A percentile compares a stretch with the other conserved stretches of the same genome.
These are phyloP conservation scores for Centropyge bicolor DNA, from an alignment of 2,797 vertebrate genomes.

Conservation along the genomic window DNA sequence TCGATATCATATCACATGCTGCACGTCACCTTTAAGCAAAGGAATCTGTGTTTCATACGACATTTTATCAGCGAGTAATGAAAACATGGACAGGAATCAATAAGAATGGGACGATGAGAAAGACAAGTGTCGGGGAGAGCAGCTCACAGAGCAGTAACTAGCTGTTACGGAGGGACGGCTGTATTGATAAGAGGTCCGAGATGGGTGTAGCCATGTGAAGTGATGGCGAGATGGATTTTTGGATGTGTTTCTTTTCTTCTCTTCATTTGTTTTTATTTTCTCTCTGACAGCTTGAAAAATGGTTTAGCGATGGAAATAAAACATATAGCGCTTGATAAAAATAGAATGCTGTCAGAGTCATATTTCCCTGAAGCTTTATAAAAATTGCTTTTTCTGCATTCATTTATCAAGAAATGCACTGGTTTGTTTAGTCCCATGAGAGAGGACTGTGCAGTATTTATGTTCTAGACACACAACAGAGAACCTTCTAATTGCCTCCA, in stretches of 20 bases:
- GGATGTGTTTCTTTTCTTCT: slow-evolving; percentile 40
- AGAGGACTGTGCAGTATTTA: slow-evolving; percentile 59
- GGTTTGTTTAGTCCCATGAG: slow-evolving; percentile 69
- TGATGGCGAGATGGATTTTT: slow-evolving; percentile 48
- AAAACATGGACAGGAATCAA: slow-evolving; percentile 60
- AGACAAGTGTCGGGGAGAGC: slow-evolving; percentile 27
- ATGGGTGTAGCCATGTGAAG: slow-evolving; percentile 33
- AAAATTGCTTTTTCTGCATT: slow-evolving; percentile 77
- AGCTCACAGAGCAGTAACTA: slow-evolving; percentile 23
- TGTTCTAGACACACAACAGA: slow-evolving; percentile 71
- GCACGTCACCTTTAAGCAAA: slow-evolving; percentile 38
- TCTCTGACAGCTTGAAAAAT: slow-evolving; percentile 76
- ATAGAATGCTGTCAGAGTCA: slow-evolving; percentile 72
- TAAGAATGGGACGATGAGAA: slow-evolving; percentile 37
- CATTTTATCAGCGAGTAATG: slow-evolving; percentile 48
- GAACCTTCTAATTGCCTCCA: slow-evolving; percentile 78
- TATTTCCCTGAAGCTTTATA: slow-evolving; percentile 78
- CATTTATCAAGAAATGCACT: slow-evolving; percentile 75
- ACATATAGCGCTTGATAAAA: slow-evolving; percentile 76
- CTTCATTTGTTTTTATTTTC: slow-evolving; percentile 71
- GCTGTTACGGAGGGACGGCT: slow-evolving; percentile 19
- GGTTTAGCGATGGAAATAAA: slow-evolving; percentile 69
- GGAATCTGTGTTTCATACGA: slow-evolving; percentile 48
- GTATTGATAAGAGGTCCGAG: slow-evolving; percentile 38
- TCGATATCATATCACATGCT: slow-evolving; percentile 18